Base-by-base conservation (phyloP, 1,140 invertebrate genomes). In the Megalonaias nervosa region DNA sequence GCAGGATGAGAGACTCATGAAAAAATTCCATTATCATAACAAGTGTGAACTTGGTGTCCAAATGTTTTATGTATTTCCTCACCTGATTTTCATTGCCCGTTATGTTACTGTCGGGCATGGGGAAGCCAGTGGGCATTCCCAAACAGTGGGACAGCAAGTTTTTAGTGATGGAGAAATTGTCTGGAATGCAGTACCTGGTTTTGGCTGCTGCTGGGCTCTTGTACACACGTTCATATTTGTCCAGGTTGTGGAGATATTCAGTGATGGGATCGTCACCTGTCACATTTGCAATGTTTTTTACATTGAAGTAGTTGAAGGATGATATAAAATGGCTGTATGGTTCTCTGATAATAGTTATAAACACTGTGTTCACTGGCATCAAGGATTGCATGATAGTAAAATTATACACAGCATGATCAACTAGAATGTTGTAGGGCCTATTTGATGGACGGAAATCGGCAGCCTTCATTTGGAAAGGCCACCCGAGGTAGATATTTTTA, bases 11-110 rank as follows among this genome's bases (percentile, higher is more conserved):
- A 19, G 92, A 93, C 77, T 92, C 92, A 71, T 93, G 91, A 82
- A 93, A 91, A 74, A 91, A 88, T 82, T 93, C 92, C 19, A 92
- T 86, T n/a, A 93, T 90, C 91, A 93, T 90, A 13, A 93, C 89
- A 6, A 93, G 83, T 67, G 89, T 85, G 81, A 93, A 93, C 14
- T 83, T 76, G 4, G 67, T 21, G 19, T 81, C 84, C 16, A 86
- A 64, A 14, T 74, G 31, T n/a, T 74, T 11, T 19, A 88, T 81
- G 74, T 85, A 86, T 5, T 80, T 31, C 1, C 57, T 31, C 0
- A 86, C 67, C 19, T 64, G 75, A 6, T 21, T 56, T 21, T 6
- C 14, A 23, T 83, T 55, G 3, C 14, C 58, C 1, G 81, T 69
- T 57, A 86, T 83, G 65, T 86, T 73, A 60, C 69, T 58, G 11